Evolutionary conservation across 1,140 invertebrate species (phyloP), one percentile per base, ranked within the genome.

Genomic region (Hylyphantes graminicola): DNA sequence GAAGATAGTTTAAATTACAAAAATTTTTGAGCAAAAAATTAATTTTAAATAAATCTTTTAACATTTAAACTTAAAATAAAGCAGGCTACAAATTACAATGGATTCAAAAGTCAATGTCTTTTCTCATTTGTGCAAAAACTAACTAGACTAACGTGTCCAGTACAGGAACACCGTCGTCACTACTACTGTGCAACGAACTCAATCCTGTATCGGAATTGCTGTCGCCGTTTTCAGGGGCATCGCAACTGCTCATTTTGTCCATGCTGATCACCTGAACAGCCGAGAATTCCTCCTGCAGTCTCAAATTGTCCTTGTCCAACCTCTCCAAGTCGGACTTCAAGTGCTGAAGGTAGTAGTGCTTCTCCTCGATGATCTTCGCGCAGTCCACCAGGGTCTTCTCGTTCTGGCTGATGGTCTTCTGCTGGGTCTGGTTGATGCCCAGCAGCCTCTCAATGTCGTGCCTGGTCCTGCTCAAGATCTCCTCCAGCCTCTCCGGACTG

Each of bases 341-440:
- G 78, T 91, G 91, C 73, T 93, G 92, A 8, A 94, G 88, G 12
- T 93, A 89, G 81, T 91, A 90, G 87, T 92, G 90, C 88, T 93
- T 92, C 55, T 91, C 91, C 76, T 93, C 91, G 35, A 95, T 88
- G 86, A 93, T 91, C 79, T 91, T 91, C 74, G 93, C 92, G 19
- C 92, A 92, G 83, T 92, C 92, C 65, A 92, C 90, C 76, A 95
- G 87, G 57, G 93, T 92, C 17, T 91, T 89, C 63, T 92, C 91
- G 73, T 93, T 92, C 63, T 91, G 89, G 86, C 94, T 92, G 87
- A 94, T 93, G 87, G 94, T 92, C 74, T 92, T 91, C 54, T 92
- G 89, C 76, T 92, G 92, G 87, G 89, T 91, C 80, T 92, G 90
- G 88, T 88, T 88, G 54, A 89, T 87, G 55, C 88, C 87, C 10